Evolutionary conservation across 2,797 vertebrate genomes (phyloP).

Genomic region (Eleutherodactylus coqui): DNA sequence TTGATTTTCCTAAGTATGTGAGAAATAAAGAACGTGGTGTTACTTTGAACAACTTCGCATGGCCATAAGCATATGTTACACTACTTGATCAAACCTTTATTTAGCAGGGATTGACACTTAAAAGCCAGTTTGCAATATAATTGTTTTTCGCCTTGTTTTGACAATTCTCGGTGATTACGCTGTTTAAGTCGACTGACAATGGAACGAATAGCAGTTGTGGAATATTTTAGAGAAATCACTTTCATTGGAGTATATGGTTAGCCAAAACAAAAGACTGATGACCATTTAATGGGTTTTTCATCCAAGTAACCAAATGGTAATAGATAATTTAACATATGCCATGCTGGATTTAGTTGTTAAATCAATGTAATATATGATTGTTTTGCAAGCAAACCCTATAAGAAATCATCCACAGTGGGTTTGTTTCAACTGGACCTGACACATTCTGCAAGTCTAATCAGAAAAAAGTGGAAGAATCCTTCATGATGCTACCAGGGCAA

Average conservation of each 20-base stretch:
- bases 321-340: neutral
- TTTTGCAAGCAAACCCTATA: neutral
- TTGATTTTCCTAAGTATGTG: conserved; percentile 56
- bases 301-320: neutral
- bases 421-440: neutral
- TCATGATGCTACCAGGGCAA: no score
- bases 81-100: conserved; percentile 51
- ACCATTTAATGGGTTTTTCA: neutral
- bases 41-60: conserved; percentile 53
- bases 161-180: conserved; percentile 42
- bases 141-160: conserved; percentile 36
- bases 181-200: conserved; percentile 10
- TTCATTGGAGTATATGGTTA: neutral
- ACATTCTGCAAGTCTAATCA: no score
- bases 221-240: neutral
- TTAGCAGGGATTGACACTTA: conserved; percentile 51
- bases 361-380: neutral
- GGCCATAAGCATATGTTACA: conserved; percentile 43
- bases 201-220: conserved; percentile 4
- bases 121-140: conserved; percentile 49
- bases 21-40: conserved; percentile 41
- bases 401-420: neutral
- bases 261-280: neutral
- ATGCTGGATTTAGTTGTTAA: neutral
- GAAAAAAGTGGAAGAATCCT: no score